Conservation (phyloP, 1,140 invertebrate genomes). For the Plectrocnemia conspersa region DNA sequence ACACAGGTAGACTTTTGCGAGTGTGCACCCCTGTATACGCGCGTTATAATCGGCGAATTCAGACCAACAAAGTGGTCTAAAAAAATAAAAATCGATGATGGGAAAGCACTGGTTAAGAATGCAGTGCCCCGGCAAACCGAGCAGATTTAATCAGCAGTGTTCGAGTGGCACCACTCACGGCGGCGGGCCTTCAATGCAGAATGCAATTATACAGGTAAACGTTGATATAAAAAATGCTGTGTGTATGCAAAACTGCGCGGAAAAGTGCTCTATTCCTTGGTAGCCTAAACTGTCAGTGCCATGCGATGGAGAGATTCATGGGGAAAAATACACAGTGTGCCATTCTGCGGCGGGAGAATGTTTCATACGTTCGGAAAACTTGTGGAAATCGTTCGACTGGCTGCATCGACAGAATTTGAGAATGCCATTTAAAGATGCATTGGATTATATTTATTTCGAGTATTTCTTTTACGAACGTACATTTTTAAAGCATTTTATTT, state of each 20-base stretch:
- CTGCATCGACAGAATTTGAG: too few species aligned
- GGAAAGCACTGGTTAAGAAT: conserved; percentile 3
- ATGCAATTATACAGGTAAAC: conserved; percentile 33
- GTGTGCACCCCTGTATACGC: too few species aligned
- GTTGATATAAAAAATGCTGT: conserved; percentile 4
- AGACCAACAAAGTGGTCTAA: conserved; percentile 7
- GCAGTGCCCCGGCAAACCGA: conserved; percentile 1
- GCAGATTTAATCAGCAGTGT: conserved; percentile 33
- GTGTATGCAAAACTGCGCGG: conserved; percentile 6
- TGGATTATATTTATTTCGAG: too few species aligned
- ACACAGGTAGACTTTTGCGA: background rate
- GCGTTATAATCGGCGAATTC: background rate
- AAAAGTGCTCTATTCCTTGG: too few species aligned
- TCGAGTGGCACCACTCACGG: conserved; percentile 22
- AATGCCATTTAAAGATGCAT: too few species aligned
- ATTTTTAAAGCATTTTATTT: too few species aligned
- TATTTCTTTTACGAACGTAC: too few species aligned
- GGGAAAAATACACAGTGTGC: conserved; percentile 24
- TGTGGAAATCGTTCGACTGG: too few species aligned
- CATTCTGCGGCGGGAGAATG: too few species aligned
- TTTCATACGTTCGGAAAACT: too few species aligned
- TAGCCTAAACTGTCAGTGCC: too few species aligned
- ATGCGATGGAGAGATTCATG: too few species aligned
- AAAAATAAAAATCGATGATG: conserved; percentile 1
- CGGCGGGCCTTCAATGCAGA: conserved; percentile 21